Base-by-base conservation (phyloP, 92 coral and sea anemone genomes). In the Zoanthus solanderi region DNA sequence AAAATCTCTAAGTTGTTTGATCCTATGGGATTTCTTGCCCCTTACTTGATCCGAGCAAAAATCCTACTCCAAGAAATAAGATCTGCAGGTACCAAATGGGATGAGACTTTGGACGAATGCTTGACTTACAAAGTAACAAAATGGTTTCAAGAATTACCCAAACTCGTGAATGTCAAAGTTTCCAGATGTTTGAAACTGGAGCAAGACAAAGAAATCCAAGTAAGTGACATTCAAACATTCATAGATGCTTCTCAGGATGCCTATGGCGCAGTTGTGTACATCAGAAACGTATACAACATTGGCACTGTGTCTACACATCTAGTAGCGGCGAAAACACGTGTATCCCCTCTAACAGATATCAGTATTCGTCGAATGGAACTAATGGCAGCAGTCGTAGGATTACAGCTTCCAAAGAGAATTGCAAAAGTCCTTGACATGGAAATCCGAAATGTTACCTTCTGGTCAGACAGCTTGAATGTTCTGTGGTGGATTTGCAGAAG, bases 191-290 rank as follows among this genome's bases (percentile, higher is more conserved):
- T 90, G 54, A 75, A 63, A 31, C 45, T 72, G 9, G 89, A 87
- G 7, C 89, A 48, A 66, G 85, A 75, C 11, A 31, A 89, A 75
- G 48, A 29, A 77, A 78, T 71, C 66, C 76, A 34, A 72, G 66
- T 58, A 6, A 84, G 87, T 53, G 78, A 88, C 72, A 72, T 91
- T 11, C 94, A 94, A 60, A 89, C 91, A 29, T 89, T 94, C 82
- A 79, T 90, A 44, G 96, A 88, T 82, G 89, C 23, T 23, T 23
- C 23, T 23, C 23, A 23, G 23, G 23, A 23, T 23, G 23, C 23
- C 23, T 23, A 23, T 23, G 23, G 23, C 23, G 23, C 23, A 23
- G 23, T 23, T 23, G 23, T 23, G 23, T 23, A 23, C 23, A 84
- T 77, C 58, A 91, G 93, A 87, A 23, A 5, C 13, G 52, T 37